A percentile compares a stretch with the other conserved stretches of the same genome.
phyloP scores from a whole-genome alignment of 2,113 vertebrate genomes.

The Dromaius novaehollandiae region DNA sequence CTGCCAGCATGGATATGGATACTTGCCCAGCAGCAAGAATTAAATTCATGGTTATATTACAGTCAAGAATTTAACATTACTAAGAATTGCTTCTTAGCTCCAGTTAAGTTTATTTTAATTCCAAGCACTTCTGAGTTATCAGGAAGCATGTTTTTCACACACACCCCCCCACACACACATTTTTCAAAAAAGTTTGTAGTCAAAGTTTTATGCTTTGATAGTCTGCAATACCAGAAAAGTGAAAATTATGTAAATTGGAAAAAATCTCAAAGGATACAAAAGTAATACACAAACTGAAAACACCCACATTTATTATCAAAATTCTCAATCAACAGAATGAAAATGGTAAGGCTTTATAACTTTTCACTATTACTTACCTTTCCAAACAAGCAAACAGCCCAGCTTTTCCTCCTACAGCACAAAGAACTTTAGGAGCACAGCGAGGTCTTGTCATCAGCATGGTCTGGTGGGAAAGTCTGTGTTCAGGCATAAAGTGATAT shows the following conservation, averaged over 20 bases:
- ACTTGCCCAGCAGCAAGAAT: not conserved
- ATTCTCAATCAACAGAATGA: not conserved
- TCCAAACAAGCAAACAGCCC: slow-evolving; percentile 96
- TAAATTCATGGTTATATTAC: rapidly evolving
- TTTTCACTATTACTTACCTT: slow-evolving; percentile 76
- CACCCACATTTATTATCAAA: not conserved
- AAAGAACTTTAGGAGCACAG: slow-evolving; percentile 95
- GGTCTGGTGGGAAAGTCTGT: slow-evolving; percentile 95
- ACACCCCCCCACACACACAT: too few species aligned
- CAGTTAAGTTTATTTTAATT: not conserved
- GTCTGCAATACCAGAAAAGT: not conserved
- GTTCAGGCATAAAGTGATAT: slow-evolving; percentile 99
- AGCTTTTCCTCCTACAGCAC: slow-evolving; percentile 96
- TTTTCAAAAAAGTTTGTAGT: not conserved
- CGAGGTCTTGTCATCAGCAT: slow-evolving; percentile 90
- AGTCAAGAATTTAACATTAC: not conserved
- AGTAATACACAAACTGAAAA: not conserved
- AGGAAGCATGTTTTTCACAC: not conserved
- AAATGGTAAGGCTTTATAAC: not conserved
- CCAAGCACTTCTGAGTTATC: not conserved
- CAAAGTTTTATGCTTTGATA: not conserved
- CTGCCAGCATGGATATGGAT: rapidly evolving
- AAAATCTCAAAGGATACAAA: not conserved
- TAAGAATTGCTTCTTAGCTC: not conserved
- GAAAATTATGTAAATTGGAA: not conserved